phyloP scores from a whole-genome alignment of 2,113 vertebrate genomes.

The Galeopterus variegatus region DNA sequence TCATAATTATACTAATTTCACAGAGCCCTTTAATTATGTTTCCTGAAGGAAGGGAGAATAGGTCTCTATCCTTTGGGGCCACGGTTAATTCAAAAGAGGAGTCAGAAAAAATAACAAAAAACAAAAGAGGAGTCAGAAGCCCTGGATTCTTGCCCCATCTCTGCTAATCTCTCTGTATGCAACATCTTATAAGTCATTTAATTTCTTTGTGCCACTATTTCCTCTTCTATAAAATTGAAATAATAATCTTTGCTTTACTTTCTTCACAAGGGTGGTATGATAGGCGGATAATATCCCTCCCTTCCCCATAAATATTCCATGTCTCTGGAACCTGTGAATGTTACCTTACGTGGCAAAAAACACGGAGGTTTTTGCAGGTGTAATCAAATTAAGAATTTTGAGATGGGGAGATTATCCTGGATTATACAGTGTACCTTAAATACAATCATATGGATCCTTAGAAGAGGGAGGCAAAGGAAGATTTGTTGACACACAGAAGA shows the following conservation, averaged over 20 bases:
- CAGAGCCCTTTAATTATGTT: conserved; percentile 15
- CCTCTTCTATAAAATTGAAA: conserved; percentile 21
- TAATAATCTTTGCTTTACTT: neutral
- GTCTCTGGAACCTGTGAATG: neutral
- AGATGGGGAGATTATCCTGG: neutral
- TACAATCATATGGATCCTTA: neutral
- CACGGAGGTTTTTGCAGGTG: neutral
- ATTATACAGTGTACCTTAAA: neutral
- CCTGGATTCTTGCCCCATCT: conserved; percentile 27
- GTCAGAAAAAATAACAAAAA: too few relatives aligned
- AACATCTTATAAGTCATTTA: conserved; percentile 30
- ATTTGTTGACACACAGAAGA: conserved; percentile 10
- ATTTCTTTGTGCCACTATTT: conserved; percentile 28
- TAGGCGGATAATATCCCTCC: neutral
- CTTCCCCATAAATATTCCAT: neutral
- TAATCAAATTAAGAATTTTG: conserved; percentile 53
- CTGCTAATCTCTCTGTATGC: neutral
- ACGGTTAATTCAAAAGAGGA: conserved; percentile 52
- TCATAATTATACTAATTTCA: conserved; percentile 59
- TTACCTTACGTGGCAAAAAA: conserved; percentile 14
- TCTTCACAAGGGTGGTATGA: neutral
- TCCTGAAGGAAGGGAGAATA: conserved; percentile 40
- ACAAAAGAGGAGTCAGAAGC: neutral
- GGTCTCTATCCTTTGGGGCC: neutral
- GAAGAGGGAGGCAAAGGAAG: neutral